Evolutionary conservation across 2,113 vertebrate species (phyloP).

Genomic region (Uria lomvia): DNA sequence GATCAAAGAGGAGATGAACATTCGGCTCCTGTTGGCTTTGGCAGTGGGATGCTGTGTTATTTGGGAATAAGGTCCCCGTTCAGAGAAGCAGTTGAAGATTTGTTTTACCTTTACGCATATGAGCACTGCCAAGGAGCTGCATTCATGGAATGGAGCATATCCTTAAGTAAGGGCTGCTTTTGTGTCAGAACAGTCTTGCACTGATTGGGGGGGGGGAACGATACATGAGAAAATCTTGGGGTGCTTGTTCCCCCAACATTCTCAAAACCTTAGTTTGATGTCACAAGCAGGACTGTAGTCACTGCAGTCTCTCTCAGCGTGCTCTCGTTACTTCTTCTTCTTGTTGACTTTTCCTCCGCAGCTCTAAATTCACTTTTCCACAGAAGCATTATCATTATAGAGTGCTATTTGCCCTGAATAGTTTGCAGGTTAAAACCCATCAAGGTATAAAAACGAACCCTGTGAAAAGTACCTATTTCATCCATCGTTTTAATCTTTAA

Average conservation of each 20-base stretch:
- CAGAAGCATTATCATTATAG: conserved; percentile 7
- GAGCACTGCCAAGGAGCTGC: neutral
- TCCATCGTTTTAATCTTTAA: conserved; percentile 54
- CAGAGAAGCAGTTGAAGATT: neutral
- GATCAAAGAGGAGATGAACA: neutral
- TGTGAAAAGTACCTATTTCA: conserved; percentile 33
- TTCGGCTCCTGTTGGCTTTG: neutral
- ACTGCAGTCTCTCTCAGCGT: neutral
- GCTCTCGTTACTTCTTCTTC: neutral
- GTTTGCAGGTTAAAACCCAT: conserved; percentile 23
- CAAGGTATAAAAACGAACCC: conserved; percentile 1
- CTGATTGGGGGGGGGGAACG: neutral
- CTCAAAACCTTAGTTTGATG: conserved; percentile 13
- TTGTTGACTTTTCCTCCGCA: neutral
- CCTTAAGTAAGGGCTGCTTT: neutral
- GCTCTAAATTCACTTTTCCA: neutral
- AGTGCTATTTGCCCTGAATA: neutral
- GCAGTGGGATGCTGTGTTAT: neutral
- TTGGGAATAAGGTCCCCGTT: neutral
- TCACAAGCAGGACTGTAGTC: neutral
- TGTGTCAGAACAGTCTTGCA: neutral
- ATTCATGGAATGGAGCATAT: neutral
- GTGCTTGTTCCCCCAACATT: neutral
- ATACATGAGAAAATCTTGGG: neutral
- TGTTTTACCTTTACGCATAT: neutral